Evolutionary conservation across 2,113 vertebrate species (phyloP), one percentile per base, ranked within the genome.

Genomic region (Zosterops borbonicus): DNA sequence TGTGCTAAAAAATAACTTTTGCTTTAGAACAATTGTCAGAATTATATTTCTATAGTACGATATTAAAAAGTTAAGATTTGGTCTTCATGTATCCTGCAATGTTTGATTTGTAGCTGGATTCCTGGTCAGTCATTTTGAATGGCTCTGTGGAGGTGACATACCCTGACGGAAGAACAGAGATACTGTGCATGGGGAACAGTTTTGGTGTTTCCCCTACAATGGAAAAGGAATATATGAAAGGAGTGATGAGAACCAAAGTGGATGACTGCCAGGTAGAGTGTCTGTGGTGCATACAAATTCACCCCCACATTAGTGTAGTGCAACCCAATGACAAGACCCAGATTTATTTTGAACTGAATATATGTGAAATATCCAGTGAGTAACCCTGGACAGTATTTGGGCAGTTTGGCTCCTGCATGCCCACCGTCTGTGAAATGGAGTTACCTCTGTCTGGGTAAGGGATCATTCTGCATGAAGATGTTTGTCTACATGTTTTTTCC

Each of bases 141-240:
- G 99, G 99, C 35, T 99, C 99, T 12, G 99, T 99, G 96, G 99
- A 99, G 94, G 99, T 99, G 97, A 99, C 99, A 5, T 98, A 99
- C 75, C 98, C 98, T 7, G 99, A 99, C 59, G 97, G 98, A 94
- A 98, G 99, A 93, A 98, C 98, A 52, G 99, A 99, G 96, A 99
- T 99, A 96, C 94, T 99, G 47, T 99, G 99, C 69, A 99, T 99
- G 99, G 99, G 99, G 50, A 99, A 99, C 97, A 99, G 99, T 90
- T 99, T 99, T 31, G 99, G 99, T 58, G 99, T 99, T 85, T 99
- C 99, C 3, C 99, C 99, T 53, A 99, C 99, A 71, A 98, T 99
- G 98, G 99, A 99, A 92, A 99, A 99, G 93, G 99, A 99, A 78
- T 99, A 98, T 89, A 99, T 99, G 99, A 99, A 99, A 97, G 99